Conservation (phyloP, 1,140 invertebrate species). For the Drosophila oshimai region DNA sequence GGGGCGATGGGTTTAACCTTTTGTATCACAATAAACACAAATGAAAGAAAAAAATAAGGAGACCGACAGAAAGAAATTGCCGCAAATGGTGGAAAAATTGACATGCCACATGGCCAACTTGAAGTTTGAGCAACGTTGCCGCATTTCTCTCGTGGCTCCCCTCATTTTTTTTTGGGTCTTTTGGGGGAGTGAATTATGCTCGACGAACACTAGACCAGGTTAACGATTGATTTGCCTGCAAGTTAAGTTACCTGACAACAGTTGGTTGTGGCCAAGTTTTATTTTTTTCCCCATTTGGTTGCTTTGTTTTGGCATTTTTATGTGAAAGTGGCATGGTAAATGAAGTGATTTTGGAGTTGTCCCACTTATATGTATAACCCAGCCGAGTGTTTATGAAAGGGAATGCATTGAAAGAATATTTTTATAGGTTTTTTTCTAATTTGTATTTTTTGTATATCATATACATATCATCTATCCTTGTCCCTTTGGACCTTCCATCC, state of each 20-base stretch:
- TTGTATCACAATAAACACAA: conserved; percentile 38
- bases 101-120: conserved; percentile 48
- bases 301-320: conserved; percentile 11
- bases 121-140: conserved; percentile 43
- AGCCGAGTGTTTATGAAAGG: too few relatives aligned
- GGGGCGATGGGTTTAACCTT: conserved; percentile 36
- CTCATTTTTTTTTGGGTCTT: neutral
- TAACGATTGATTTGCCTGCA: neutral
- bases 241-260: conserved; percentile 67
- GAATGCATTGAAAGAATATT: too few relatives aligned
- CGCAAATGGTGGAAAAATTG: conserved; percentile 62
- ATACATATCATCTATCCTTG: too few relatives aligned
- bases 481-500: too few relatives aligned
- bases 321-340: conserved; percentile 49
- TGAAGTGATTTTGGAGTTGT: conserved; percentile 4
- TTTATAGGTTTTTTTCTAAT: too few relatives aligned
- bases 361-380: conserved; percentile 20
- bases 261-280: conserved; percentile 68
- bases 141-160: conserved; percentile 31
- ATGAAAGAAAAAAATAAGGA: conserved; percentile 10
- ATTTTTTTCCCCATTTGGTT: too few relatives aligned
- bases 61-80: conserved; percentile 44
- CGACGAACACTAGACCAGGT: conserved; percentile 6
- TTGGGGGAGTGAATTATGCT: conserved; percentile 27
- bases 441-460: too few relatives aligned